Base-by-base conservation (phyloP, 1,140 invertebrate genomes). In the Drosophila gunungcola region DNA sequence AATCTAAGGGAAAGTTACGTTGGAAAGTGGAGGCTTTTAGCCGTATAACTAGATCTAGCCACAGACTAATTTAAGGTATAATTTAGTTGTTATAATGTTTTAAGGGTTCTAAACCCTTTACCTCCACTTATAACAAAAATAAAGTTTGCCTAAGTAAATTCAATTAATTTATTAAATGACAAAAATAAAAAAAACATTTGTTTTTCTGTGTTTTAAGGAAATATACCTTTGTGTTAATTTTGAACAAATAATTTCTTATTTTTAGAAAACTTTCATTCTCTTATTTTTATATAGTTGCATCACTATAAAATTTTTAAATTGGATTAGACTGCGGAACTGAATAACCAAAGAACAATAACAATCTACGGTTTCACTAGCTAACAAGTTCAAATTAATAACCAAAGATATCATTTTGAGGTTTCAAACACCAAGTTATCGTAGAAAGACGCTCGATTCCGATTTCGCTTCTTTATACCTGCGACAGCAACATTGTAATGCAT, bases 391-490 rank as follows among this genome's bases (percentile, higher is more conserved):
- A 65, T 67, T 64, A 49, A 48, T 41, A 64, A 34, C 45, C 45
- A 38, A 25, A 38, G 36, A 13, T 21, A 34, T 12, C 12, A 21
- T 9, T 65, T 68, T 65, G 36, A 13, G 21, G 12, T 48, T 29
- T 29, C 16, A 25, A 13, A 34, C 34, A 25, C 21, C 12, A 16
- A 25, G 57, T 41, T 25, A n/a, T 67, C n/a, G 4, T 36, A 5
- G 34, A 12, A 39, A 29, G 34, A 64, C 11, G 10, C 48, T 65
- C 3, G 21, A 45, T 46, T 54, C 25, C 16, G 7, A 46, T 55
- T 55, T 29, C 67, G n/a, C 49, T 3, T n/a, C 38, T 32, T n/a
- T 25, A 34, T 72, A 72, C 70, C 65, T 70, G 42, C 16, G 51
- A 27, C 67, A 69, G 63, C 72, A 55, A 48, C 51, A 73, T 43